Base-by-base conservation (phyloP, 1,140 invertebrate species). In the Cydia fagiglandana region DNA sequence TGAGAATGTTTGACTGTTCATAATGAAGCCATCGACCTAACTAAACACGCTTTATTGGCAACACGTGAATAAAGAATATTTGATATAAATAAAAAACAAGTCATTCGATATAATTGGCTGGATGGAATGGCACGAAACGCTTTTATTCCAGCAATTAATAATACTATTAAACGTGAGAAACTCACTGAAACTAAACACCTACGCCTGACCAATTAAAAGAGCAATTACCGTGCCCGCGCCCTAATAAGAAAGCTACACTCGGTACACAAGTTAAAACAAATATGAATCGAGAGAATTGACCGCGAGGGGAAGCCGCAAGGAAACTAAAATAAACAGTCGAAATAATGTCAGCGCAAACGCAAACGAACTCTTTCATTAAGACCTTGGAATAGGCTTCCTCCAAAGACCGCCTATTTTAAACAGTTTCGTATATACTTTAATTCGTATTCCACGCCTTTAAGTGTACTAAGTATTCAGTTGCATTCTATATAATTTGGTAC, bases 301-400 rank as follows among this genome's bases (percentile, higher is more conserved):
- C 76, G 79, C 66, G 68, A 73, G 75, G 77, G 68, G 75, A 80
- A 78, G 77, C 75, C 76, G 77, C n/a, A 66, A 75, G 64, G 80
- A 78, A 87, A 81, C 73, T 61, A 83, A 88, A 89, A 89, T 89
- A 89, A 89, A 87, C 83, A 89, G 80, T 84, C 78, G 77, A 85
- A 88, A 88, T 88, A 85, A 85, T 86, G 85, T 85, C 80, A 78
- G 77, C 75, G 84, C 83, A 85, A 86, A 85, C 84, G 84, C 83
- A 86, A 86, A 85, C 84, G 84, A 87, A 88, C 84, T 88, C 86
- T 89, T 91, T 88, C 87, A 88, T 88, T 91, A 87, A 85, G 84
- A 87, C 74, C 83, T 79, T 10, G 17, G n/a, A 9, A 41, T 15
- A 15, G 66, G n/a, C 10, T 24, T 3, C 17, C 7, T 61, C n/a